A percentile compares a stretch with the other conserved stretches of the same genome.
These are phyloP conservation scores for Antedon mediterranea DNA, from an alignment of 53 echinoderm and acorn worm genomes.

Conservation along the genomic window DNA sequence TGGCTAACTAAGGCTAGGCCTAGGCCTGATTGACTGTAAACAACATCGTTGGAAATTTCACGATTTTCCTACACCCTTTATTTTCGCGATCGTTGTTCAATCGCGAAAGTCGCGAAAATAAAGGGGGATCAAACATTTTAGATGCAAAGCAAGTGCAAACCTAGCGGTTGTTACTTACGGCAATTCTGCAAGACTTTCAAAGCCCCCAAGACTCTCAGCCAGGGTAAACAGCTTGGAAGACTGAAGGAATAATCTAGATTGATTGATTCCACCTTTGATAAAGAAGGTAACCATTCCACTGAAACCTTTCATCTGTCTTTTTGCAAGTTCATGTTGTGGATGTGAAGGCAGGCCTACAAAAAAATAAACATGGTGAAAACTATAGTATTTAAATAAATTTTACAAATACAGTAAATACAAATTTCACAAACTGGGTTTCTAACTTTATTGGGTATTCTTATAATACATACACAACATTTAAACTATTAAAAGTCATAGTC, in stretches of 20 bases:
- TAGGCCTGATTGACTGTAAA: too few species aligned
- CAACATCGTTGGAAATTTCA: too few species aligned
- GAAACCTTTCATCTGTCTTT: slow-evolving; percentile 85
- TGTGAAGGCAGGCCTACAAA: slow-evolving; percentile 65
- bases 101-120: too few species aligned
- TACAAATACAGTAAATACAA: too few species aligned
- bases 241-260: slow-evolving; percentile 60
- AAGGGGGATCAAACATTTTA: not conserved
- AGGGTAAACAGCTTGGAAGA: slow-evolving; percentile 69
- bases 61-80: too few species aligned
- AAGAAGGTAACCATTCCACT: slow-evolving; percentile 83
- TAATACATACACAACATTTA: too few species aligned
- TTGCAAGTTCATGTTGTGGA: slow-evolving; percentile 70
- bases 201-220: slow-evolving; percentile 94
- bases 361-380: not conserved
- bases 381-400: too few species aligned
- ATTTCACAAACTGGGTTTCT: too few species aligned
- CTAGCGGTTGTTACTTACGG: slow-evolving; percentile 96
- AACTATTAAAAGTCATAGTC: too few species aligned
- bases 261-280: slow-evolving; percentile 55
- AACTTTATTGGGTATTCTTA: too few species aligned
- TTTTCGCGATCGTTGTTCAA: too few species aligned
- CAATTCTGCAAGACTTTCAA: slow-evolving; percentile 70
- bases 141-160: not conserved
- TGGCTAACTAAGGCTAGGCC: too few species aligned